phyloP scores from a whole-genome alignment of 2,888 invertebrate genomes.

The Latrodectus elegans region DNA sequence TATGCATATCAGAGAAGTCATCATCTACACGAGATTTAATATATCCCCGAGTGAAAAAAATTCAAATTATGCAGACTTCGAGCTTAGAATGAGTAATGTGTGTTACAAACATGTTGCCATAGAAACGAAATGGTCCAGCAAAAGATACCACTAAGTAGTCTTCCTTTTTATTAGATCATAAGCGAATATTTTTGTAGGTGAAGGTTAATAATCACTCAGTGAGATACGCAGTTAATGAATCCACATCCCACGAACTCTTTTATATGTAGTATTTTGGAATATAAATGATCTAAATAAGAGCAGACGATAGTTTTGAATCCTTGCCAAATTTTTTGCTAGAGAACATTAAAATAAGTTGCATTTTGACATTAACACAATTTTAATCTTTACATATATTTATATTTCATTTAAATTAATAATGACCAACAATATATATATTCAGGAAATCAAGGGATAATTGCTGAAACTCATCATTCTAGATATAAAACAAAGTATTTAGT shows the following conservation, averaged over 20 bases:
- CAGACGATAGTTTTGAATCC: slow-evolving; percentile 5
- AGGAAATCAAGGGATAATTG: too few species aligned
- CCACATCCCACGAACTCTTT: slow-evolving; percentile 7
- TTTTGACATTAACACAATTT: too few species aligned
- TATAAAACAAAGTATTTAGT: too few species aligned
- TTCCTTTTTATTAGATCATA: background rate
- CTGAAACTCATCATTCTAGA: too few species aligned
- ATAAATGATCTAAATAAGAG: background rate
- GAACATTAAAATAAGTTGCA: too few species aligned
- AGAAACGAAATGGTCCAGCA: slow-evolving; percentile 28
- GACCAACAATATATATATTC: too few species aligned
- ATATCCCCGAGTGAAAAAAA: too few species aligned
- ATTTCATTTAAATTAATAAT: too few species aligned
- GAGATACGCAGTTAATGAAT: slow-evolving; percentile 48
- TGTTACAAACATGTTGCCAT: slow-evolving; percentile 39
- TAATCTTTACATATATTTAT: too few species aligned
- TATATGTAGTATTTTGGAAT: background rate
- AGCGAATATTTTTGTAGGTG: slow-evolving; percentile 10
- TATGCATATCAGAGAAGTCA: too few species aligned
- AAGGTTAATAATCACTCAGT: slow-evolving; percentile 47
- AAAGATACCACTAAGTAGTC: slow-evolving; percentile 28
- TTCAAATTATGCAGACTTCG: too few species aligned
- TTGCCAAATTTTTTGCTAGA: slow-evolving; percentile 15
- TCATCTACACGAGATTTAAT: too few species aligned
- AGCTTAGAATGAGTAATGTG: background rate